phyloP scores from a whole-genome alignment of 2,113 vertebrate genomes.

The Stictonetta naevosa region DNA sequence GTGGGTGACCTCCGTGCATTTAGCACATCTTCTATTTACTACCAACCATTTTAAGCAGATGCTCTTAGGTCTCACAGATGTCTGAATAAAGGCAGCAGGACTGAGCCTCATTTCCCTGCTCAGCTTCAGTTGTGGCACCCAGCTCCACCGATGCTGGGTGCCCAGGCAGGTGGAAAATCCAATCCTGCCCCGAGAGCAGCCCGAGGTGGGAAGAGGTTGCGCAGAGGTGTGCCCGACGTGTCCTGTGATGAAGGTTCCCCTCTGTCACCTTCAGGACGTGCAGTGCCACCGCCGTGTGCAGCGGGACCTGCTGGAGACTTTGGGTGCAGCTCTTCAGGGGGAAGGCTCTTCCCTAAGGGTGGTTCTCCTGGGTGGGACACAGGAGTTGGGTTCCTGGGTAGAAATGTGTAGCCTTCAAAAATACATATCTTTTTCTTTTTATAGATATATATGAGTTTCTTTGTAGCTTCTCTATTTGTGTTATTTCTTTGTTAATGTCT shows the following conservation, averaged over 20 bases:
- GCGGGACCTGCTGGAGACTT: rapidly evolving
- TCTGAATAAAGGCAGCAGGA: neutral
- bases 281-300: neutral
- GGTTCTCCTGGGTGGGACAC: neutral
- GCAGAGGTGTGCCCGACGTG: rapidly evolving
- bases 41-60: neutral
- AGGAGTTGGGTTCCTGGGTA: neutral
- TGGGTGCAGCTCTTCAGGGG: neutral
- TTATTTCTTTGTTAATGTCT: neutral
- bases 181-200: neutral
- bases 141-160: neutral
- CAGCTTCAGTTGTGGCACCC: neutral
- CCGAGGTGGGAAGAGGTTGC: neutral
- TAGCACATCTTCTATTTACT: neutral
- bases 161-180: neutral
- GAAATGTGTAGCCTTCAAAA: neutral
- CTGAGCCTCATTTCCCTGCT: neutral
- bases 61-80: neutral
- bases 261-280: neutral
- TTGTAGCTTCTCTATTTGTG: neutral
- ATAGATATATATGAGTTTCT: neutral
- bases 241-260: rapidly evolving
- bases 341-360: neutral
- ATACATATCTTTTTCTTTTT: too few species aligned
- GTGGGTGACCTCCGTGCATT: neutral